These are phyloP conservation scores for Druceiella hillmani DNA, from an alignment of 2,888 invertebrate species.

Conservation along the genomic window DNA sequence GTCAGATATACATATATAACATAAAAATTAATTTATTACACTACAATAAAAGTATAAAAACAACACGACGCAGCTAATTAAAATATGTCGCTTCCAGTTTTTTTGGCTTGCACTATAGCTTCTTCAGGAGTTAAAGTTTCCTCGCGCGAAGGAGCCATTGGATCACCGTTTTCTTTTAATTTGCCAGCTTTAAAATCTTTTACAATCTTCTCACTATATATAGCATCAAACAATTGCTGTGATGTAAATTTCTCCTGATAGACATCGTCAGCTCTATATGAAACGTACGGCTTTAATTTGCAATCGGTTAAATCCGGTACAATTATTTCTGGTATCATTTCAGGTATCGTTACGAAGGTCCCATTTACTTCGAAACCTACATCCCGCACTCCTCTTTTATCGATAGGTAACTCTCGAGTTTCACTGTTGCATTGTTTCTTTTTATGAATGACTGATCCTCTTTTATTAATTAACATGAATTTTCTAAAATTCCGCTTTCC, in stretches of 20 bases:
- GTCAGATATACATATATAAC: too few species aligned
- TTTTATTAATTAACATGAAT: conserved; percentile 68
- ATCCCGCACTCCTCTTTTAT: conserved; percentile 65
- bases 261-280: conserved; percentile 74
- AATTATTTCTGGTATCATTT: conserved; percentile 88
- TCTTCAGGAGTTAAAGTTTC: conserved; percentile 68
- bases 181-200: conserved; percentile 68
- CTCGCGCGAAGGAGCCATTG: conserved; percentile 65
- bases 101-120: conserved; percentile 62
- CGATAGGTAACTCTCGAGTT: conserved; percentile 60
- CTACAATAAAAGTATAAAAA: too few species aligned
- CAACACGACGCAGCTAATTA: too few species aligned
- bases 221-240: conserved; percentile 72
- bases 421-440: conserved; percentile 49
- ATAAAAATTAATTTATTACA: too few species aligned
- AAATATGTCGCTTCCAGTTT: conserved; percentile 82
- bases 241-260: conserved; percentile 78
- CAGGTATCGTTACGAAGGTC: conserved; percentile 62
- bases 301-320: conserved; percentile 86
- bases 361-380: conserved; percentile 54
- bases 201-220: conserved; percentile 75
- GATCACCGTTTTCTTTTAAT: conserved; percentile 61
- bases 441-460: conserved; percentile 66
- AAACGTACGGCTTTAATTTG: conserved; percentile 89
- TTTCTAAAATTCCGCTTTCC: conserved; percentile 82